Evolutionary conservation across 2,113 vertebrate genomes (phyloP).

Genomic region (Pipa parva): DNA sequence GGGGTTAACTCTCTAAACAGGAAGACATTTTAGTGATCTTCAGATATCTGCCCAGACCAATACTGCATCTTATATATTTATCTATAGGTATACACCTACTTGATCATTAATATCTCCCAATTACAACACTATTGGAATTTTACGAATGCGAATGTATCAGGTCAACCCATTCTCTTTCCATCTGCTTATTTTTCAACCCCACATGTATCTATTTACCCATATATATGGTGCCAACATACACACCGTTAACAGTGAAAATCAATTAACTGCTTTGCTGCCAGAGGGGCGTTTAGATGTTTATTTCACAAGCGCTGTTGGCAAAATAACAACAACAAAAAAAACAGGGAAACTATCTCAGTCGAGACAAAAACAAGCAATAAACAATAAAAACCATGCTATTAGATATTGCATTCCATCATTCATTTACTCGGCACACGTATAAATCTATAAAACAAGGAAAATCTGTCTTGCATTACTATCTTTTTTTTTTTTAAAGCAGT

Average conservation of each 20-base stretch:
- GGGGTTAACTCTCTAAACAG: no score
- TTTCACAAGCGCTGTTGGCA: background rate
- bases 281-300: background rate
- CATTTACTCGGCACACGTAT: background rate
- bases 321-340: background rate
- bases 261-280: background rate
- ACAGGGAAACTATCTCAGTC: background rate
- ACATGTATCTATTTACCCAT: background rate
- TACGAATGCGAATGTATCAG: no score
- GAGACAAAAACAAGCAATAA: slow-evolving; percentile 2
- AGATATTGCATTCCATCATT: background rate
- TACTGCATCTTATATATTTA: no score
- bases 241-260: no score
- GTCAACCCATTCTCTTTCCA: no score
- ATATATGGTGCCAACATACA: background rate
- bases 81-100: no score
- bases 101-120: no score
- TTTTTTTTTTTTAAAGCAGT: slow-evolving; percentile 21
- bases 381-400: background rate
- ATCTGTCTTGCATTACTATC: slow-evolving; percentile 3
- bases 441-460: background rate
- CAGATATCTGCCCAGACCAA: no score
- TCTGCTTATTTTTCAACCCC: no score
- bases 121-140: no score
- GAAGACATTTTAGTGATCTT: no score